Conservation (phyloP, 2,797 vertebrate species). For the Lutjanus argentimaculatus region DNA sequence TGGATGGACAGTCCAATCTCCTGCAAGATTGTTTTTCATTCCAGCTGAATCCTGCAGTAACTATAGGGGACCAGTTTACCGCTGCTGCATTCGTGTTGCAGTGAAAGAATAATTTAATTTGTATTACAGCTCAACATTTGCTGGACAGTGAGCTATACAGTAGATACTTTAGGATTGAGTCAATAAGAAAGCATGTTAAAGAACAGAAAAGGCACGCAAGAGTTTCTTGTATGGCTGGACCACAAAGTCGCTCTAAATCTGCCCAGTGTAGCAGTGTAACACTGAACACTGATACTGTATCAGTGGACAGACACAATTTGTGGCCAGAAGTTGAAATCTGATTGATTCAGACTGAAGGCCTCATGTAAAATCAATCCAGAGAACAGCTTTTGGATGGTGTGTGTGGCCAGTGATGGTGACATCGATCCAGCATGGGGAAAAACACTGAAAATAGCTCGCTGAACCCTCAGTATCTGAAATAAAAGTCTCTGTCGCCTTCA, state of each 20-base stretch:
- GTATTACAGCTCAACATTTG: constrained; percentile 14
- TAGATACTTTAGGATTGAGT: not conserved
- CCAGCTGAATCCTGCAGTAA: constrained; percentile 12
- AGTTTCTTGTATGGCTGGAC: not conserved
- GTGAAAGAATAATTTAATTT: constrained; percentile 30
- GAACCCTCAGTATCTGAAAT: constrained; percentile 45
- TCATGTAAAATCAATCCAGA: constrained; percentile 65
- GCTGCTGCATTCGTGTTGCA: constrained; percentile 18
- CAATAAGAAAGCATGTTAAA: constrained; percentile 4
- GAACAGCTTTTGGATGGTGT: constrained; percentile 48
- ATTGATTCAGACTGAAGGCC: constrained; percentile 47
- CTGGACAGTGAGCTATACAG: not conserved
- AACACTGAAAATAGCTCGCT: constrained; percentile 20
- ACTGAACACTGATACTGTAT: not conserved
- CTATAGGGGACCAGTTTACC: constrained; percentile 21
- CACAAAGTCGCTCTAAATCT: not conserved
- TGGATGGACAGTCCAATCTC: constrained; percentile 42
- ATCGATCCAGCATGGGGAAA: constrained; percentile 46
- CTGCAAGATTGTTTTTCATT: constrained; percentile 37
- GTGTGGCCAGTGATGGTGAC: constrained; percentile 29
- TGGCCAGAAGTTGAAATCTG: constrained; percentile 37
- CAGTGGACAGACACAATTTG: constrained; percentile 34
- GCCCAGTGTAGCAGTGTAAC: not conserved
- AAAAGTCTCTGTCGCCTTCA: constrained; percentile 22
- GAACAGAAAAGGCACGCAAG: not conserved